A percentile compares a stretch with the other conserved stretches of the same genome.
Evolutionary conservation across 2,888 invertebrate species (phyloP).

Genomic region (Atethmia centrago): DNA sequence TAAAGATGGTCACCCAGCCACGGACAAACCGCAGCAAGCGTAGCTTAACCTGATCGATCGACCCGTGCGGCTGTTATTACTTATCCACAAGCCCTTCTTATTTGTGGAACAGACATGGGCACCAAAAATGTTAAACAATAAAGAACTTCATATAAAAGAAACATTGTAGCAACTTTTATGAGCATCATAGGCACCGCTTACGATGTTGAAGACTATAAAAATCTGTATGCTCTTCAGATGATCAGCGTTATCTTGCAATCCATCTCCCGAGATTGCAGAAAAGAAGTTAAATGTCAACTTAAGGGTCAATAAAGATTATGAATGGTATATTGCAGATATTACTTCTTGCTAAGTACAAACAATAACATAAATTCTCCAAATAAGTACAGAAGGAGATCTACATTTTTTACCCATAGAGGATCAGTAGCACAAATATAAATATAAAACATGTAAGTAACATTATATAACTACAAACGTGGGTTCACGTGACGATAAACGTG

Average conservation of each 20-base stretch:
- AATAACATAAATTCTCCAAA: slow-evolving; percentile 4
- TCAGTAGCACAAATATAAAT: slow-evolving; percentile 19
- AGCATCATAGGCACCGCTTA: background rate
- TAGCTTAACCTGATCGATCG: too few relatives aligned
- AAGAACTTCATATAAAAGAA: background rate
- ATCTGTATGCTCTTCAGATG: background rate
- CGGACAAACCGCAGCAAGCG: too few relatives aligned
- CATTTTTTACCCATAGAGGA: slow-evolving; percentile 27
- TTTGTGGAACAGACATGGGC: too few relatives aligned
- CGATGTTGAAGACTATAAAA: background rate
- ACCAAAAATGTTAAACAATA: background rate
- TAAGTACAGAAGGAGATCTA: slow-evolving; percentile 20
- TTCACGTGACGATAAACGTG: slow-evolving; percentile 61
- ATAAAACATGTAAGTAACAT: slow-evolving; percentile 19
- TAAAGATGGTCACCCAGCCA: too few relatives aligned
- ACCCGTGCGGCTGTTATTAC: too few relatives aligned
- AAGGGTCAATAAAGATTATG: slow-evolving; percentile 17
- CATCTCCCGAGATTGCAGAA: slow-evolving; percentile 4
- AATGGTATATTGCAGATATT: slow-evolving; percentile 4
- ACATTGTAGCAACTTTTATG: background rate
- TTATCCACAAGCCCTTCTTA: too few relatives aligned
- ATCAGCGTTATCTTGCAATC: slow-evolving; percentile 7
- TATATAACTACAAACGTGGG: slow-evolving; percentile 29
- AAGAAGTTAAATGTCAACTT: slow-evolving; percentile 8
- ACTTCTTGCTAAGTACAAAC: slow-evolving; percentile 18